A percentile compares a stretch with the other conserved stretches of the same genome.
phyloP scores from a whole-genome alignment of 2,888 invertebrate genomes.

The Himalopsyche kuldschensis region DNA sequence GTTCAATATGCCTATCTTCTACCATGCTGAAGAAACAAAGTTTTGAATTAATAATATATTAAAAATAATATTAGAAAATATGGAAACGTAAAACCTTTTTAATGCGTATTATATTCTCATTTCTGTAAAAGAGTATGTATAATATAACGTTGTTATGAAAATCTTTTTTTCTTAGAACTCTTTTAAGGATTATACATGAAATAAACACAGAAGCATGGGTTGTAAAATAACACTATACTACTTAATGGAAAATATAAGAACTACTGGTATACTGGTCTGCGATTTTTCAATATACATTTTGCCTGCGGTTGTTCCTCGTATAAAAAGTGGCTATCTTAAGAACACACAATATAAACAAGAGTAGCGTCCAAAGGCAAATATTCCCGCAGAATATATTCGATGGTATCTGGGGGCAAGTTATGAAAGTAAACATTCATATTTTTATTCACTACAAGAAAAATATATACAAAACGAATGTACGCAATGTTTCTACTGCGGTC shows the following conservation, averaged over 20 bases:
- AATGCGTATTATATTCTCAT: too few relatives aligned
- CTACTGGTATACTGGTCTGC: slow-evolving; percentile 2
- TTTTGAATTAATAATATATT: too few relatives aligned
- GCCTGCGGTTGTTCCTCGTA: slow-evolving; percentile 5
- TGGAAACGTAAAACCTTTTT: too few relatives aligned
- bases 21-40: too few relatives aligned
- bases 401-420: slow-evolving; percentile 20
- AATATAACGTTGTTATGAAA: too few relatives aligned
- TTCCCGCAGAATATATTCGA: slow-evolving; percentile 23
- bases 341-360: slow-evolving; percentile 25
- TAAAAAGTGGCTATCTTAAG: slow-evolving; percentile 31
- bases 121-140: too few relatives aligned
- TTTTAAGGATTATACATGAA: background rate
- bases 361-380: slow-evolving; percentile 18
- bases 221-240: background rate
- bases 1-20: too few relatives aligned
- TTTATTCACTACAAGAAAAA: background rate
- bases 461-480: background rate
- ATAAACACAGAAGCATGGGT: background rate
- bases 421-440: slow-evolving; percentile 26
- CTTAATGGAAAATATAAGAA: background rate
- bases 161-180: background rate
- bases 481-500: background rate
- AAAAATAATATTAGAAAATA: too few relatives aligned
- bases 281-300: slow-evolving; percentile 25